phyloP scores from a whole-genome alignment of 2,797 vertebrate genomes.

The Macrochelys suwanniensis region DNA sequence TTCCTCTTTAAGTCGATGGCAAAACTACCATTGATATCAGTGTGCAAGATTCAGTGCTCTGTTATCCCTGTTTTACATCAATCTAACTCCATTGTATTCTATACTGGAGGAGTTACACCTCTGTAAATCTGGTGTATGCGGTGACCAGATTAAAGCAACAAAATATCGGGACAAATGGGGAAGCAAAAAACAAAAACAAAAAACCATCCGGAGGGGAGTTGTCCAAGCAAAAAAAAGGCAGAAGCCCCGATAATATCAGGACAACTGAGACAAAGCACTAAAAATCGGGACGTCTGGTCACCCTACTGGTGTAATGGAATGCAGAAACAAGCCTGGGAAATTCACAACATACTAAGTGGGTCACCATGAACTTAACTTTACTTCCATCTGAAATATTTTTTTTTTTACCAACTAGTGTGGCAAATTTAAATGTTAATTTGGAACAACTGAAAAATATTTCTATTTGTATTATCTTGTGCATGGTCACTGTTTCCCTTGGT shows the following conservation, averaged over 20 bases:
- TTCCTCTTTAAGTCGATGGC: neutral
- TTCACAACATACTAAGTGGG: neutral
- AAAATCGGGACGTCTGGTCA: no score
- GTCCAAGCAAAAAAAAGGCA: no score
- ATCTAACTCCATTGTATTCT: neutral
- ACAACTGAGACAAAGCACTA: no score
- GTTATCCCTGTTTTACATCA: neutral
- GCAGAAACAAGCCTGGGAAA: neutral
- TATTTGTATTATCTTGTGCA: neutral
- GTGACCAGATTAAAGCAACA: no score
- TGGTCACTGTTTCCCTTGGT: neutral
- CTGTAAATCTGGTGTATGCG: neutral
- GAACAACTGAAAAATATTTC: neutral
- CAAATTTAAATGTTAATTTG: neutral
- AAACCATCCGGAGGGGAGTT: no score
- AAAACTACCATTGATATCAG: neutral
- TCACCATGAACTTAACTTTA: neutral
- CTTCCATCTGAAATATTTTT: neutral
- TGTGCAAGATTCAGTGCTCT: neutral
- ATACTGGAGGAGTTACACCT: neutral
- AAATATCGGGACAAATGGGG: no score
- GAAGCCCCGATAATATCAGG: no score
- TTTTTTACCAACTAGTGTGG: neutral
- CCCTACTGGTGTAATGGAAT: neutral
- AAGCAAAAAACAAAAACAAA: no score